Percentiles rank a stretch among this genome's conserved stretches.
Conservation (phyloP, 2,888 invertebrate genomes). For the Aquatica leii region DNA sequence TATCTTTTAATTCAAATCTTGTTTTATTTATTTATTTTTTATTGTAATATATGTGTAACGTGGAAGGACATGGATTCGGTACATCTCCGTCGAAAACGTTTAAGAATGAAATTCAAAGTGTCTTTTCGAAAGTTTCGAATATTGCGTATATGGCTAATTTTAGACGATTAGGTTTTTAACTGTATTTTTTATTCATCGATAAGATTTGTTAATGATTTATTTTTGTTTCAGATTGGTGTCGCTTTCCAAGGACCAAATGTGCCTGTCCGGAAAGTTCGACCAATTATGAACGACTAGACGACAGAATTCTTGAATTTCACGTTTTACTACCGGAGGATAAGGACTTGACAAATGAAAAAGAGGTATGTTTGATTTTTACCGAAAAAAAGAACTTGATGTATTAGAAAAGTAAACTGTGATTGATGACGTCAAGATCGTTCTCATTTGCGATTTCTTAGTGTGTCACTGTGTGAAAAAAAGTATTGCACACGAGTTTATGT, state of each 20-base stretch:
- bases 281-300: conserved; percentile 52
- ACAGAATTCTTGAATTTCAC: conserved; percentile 42
- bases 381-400: no score
- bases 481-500: no score
- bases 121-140: conserved; percentile 16
- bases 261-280: conserved; percentile 50
- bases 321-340: conserved; percentile 47
- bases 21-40: background rate
- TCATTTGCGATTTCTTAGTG: no score
- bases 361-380: no score
- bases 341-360: conserved; percentile 48
- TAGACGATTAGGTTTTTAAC: conserved; percentile 15
- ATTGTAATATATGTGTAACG: conserved; percentile 8
- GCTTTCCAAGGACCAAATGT: conserved; percentile 55
- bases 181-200: no score
- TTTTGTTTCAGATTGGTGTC: conserved; percentile 56
- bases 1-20: background rate
- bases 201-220: no score
- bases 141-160: conserved; percentile 5
- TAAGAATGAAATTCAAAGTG: conserved; percentile 13
- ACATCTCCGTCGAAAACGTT: conserved; percentile 1
- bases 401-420: no score
- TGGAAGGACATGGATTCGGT: conserved; percentile 4
- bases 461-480: no score
- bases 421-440: no score